A percentile compares a stretch with the other conserved stretches of the same genome.
Evolutionary conservation across 2,797 vertebrate genomes (phyloP).

Genomic region (Okamejei kenojei): DNA sequence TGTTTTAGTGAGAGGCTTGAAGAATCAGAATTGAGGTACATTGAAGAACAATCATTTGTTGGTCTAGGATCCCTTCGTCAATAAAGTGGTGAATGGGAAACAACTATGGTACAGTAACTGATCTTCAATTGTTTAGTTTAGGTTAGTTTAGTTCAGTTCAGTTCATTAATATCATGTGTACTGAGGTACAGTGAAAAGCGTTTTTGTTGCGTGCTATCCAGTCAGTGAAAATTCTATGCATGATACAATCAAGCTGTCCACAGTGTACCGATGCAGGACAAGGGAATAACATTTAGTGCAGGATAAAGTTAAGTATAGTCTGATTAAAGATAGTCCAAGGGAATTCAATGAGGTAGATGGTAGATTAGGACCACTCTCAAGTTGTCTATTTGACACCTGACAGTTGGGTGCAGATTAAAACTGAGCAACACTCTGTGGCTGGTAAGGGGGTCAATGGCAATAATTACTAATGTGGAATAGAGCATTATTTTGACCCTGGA

Average conservation of each 20-base stretch:
- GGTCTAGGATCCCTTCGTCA: background rate
- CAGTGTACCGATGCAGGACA: too few species aligned
- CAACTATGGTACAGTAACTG: slow-evolving; percentile 53
- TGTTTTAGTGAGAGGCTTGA: background rate
- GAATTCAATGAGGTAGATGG: too few species aligned
- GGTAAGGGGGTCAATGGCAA: slow-evolving; percentile 50
- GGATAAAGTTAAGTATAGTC: too few species aligned
- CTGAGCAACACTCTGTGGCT: slow-evolving; percentile 52
- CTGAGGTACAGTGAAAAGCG: too few species aligned
- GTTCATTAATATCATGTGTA: too few species aligned
- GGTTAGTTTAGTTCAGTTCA: too few species aligned
- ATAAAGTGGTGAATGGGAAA: background rate
- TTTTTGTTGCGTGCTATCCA: too few species aligned
- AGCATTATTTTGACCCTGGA: slow-evolving; percentile 15
- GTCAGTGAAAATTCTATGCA: too few species aligned
- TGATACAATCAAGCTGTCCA: too few species aligned
- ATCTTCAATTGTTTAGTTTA: slow-evolving; percentile 45
- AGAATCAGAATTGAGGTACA: background rate
- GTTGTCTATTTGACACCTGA: slow-evolving; percentile 50
- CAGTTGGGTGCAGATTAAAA: slow-evolving; percentile 47
- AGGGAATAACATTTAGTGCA: too few species aligned
- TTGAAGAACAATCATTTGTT: background rate
- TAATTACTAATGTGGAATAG: slow-evolving; percentile 42
- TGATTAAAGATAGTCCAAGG: too few species aligned
- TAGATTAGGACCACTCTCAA: too few species aligned